A percentile compares a stretch with the other conserved stretches of the same genome.
phyloP scores from a whole-genome alignment of 2,888 invertebrate genomes.

The Aproaerema taeniolella region DNA sequence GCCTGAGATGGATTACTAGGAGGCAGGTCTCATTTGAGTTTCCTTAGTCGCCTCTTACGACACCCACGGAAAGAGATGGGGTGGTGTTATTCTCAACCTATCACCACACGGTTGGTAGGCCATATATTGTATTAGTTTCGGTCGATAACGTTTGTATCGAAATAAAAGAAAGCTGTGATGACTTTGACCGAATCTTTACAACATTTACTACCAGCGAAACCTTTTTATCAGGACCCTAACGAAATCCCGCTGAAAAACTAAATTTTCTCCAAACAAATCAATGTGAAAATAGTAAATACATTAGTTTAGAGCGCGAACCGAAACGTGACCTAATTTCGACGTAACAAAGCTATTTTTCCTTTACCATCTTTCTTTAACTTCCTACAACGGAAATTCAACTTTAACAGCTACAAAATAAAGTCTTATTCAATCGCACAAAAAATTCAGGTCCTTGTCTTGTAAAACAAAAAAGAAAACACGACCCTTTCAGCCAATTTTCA shows the following conservation, averaged over 20 bases:
- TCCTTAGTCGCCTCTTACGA: too few relatives aligned
- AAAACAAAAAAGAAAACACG: conserved; percentile 2
- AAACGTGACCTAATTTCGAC: conserved; percentile 12
- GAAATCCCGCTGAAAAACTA: background rate
- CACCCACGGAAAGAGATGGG: too few relatives aligned
- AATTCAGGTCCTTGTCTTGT: background rate
- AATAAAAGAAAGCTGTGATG: too few relatives aligned
- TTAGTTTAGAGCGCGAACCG: conserved; percentile 9
- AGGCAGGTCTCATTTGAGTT: too few relatives aligned
- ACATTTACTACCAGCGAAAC: too few relatives aligned
- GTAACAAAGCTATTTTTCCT: conserved; percentile 13
- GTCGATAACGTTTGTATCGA: too few relatives aligned
- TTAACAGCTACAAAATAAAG: background rate
- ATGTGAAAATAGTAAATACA: conserved; percentile 14
- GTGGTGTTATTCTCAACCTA: too few relatives aligned
- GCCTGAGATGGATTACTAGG: too few relatives aligned
- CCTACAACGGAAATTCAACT: background rate
- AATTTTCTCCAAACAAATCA: conserved; percentile 12
- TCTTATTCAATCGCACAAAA: background rate
- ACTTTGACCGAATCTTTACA: too few relatives aligned
- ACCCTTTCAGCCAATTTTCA: background rate
- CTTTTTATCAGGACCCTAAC: too few relatives aligned
- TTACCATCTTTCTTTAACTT: background rate
- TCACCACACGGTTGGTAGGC: too few relatives aligned
- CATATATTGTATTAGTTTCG: too few relatives aligned